A percentile compares a stretch with the other conserved stretches of the same genome.
Evolutionary conservation across 2,888 invertebrate species (phyloP).

Genomic region (Clostera curtula): DNA sequence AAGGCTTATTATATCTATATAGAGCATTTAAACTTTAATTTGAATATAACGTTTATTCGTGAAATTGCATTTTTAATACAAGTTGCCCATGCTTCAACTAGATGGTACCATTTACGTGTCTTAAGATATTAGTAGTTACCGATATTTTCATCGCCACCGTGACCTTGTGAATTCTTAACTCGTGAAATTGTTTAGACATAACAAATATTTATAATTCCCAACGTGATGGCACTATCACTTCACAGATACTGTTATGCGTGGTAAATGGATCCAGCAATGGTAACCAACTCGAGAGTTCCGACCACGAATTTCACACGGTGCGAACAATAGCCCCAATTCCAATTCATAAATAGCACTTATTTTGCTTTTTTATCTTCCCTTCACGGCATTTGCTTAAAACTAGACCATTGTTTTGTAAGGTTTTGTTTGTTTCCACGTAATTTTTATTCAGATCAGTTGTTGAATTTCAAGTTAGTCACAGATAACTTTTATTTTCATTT

Average conservation of each 20-base stretch:
- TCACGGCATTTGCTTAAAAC: slow-evolving; percentile 10
- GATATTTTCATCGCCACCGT: no score
- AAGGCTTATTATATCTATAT: no score
- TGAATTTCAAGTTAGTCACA: slow-evolving; percentile 8
- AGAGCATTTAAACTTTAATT: no score
- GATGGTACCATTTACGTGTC: no score
- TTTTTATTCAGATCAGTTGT: background rate
- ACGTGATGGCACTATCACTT: slow-evolving; percentile 15
- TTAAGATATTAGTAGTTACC: no score
- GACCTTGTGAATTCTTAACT: no score
- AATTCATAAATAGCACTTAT: slow-evolving; percentile 28
- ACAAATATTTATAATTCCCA: background rate
- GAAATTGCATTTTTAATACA: no score
- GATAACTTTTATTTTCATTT: slow-evolving; percentile 2
- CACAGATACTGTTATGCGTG: slow-evolving; percentile 23
- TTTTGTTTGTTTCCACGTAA: background rate
- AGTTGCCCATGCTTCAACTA: no score
- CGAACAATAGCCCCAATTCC: slow-evolving; percentile 37
- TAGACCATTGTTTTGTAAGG: slow-evolving; percentile 9
- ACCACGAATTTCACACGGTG: slow-evolving; percentile 39
- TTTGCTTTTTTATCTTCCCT: slow-evolving; percentile 14
- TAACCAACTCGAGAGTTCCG: slow-evolving; percentile 28
- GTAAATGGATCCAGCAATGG: slow-evolving; percentile 22
- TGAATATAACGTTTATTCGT: no score
- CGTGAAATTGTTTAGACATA: no score